Base-by-base conservation (phyloP, 2,113 vertebrate species). In the Scalopus aquaticus region DNA sequence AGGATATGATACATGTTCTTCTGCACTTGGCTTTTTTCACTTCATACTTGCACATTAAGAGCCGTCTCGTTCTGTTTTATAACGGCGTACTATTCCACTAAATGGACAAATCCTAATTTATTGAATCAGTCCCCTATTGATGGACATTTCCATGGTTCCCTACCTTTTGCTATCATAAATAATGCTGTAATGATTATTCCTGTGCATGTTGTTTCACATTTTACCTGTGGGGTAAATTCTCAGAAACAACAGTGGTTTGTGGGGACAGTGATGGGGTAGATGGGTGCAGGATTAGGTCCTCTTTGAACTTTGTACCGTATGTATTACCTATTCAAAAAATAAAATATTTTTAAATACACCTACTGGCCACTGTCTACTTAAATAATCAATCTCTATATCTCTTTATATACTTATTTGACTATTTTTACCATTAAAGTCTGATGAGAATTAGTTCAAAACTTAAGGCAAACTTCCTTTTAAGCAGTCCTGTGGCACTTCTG, bases 301-400 rank as follows among this genome's bases (percentile, higher is more conserved):
- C 74, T 91, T 79, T 30, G 6, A 94, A 89, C 93, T 80, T 79
- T 95, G 89, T 97, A 95, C 73, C 58, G 58, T 58, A 79, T 95
- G 88, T 93, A 95, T 95, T 90, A 83, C 58, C 39, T 88, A 89
- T 56, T 85, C 73, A 94, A 94, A 91, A 96, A 96, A 95, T 94
- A 97, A 97, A 97, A 65, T 97, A 96, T 95, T 96, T 95, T 96
- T 91, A 96, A 96, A 94, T 96, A 96, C 5, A 92, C 32, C 46
- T 95, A 46, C 58, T 93, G 73, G 64, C 54, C 56, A 93, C 2
- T 82, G 69, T 91, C 24, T 83, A 7, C 76, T 91, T 93, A 81
- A 90, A 93, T 90, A 72, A 6, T 39, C 49, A 37, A 15, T 90
- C 76, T 65, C 22, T 88, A 30, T 70, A 37, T 20, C 37, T 72